A percentile compares a stretch with the other conserved stretches of the same genome.
Evolutionary conservation across 2,113 vertebrate species (phyloP).

Genomic region (Callipepla californica): DNA sequence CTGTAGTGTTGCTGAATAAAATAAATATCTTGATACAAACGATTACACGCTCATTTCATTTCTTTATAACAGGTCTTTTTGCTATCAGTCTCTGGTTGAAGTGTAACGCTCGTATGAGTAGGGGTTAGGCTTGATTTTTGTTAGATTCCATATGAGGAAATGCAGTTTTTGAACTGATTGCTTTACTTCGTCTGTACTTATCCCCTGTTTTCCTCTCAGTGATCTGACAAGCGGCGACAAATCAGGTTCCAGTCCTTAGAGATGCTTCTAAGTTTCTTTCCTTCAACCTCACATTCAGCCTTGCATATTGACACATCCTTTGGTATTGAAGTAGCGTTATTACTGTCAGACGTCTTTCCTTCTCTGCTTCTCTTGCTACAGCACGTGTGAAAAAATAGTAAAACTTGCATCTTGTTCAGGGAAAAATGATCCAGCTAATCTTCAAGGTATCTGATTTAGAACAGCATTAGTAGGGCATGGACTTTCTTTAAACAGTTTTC

Average conservation of each 20-base stretch:
- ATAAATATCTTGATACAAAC: background rate
- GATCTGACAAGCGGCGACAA: slow-evolving; percentile 25
- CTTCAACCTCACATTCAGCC: background rate
- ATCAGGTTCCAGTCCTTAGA: background rate
- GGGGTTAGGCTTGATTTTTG: background rate
- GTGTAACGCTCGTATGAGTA: background rate
- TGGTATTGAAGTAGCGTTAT: background rate
- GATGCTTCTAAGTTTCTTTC: slow-evolving; percentile 12
- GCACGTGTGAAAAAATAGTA: background rate
- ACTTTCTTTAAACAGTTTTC: slow-evolving; percentile 36
- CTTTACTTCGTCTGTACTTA: background rate
- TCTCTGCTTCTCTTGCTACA: background rate
- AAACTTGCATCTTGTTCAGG: background rate
- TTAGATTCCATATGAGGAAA: background rate
- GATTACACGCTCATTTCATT: background rate
- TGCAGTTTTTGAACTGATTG: background rate
- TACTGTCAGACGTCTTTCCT: background rate
- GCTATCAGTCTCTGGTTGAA: background rate
- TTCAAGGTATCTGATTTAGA: background rate
- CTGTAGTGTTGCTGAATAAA: background rate
- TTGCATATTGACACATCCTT: background rate
- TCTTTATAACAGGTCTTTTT: background rate
- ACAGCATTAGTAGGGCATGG: background rate
- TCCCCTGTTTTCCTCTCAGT: background rate
- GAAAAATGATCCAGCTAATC: background rate